Conservation (phyloP, 2,888 invertebrate species). For the Drosophila demipolita region DNA sequence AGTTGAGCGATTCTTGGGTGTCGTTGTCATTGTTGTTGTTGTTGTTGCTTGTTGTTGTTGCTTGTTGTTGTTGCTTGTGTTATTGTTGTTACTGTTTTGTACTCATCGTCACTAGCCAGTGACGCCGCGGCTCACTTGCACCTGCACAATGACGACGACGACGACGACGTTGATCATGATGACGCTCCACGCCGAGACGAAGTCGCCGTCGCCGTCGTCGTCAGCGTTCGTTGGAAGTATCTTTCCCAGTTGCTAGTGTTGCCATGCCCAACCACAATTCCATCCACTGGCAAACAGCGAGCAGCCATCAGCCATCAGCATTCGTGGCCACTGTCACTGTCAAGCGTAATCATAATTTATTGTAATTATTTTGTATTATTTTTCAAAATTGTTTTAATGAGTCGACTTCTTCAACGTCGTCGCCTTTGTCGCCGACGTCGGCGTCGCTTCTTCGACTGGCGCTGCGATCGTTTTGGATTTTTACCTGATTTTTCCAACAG, state of each 20-base stretch:
- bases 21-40: constrained; percentile 60
- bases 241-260: constrained; percentile 48
- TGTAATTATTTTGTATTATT: constrained; percentile 83
- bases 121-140: constrained; percentile 65
- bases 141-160: constrained; percentile 57
- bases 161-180: constrained; percentile 41
- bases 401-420: constrained; percentile 58
- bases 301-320: constrained; percentile 59
- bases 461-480: constrained; percentile 66
- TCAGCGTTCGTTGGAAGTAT: constrained; percentile 57
- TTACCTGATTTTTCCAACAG: constrained; percentile 59
- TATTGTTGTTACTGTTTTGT: constrained; percentile 51
- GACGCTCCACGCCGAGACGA: constrained; percentile 43
- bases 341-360: constrained; percentile 82
- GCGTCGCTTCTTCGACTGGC: constrained; percentile 40
- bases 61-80: constrained; percentile 13
- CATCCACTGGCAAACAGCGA: constrained; percentile 40
- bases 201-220: constrained; percentile 34
- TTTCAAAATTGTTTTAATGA: constrained; percentile 81
- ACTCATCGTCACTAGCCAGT: constrained; percentile 61
- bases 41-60: constrained; percentile 27
- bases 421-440: constrained; percentile 7
- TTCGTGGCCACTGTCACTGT: constrained; percentile 77
- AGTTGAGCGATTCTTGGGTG: constrained; percentile 81
- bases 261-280: constrained; percentile 60